Conservation (phyloP, 1,140 invertebrate species). For the Drosophila lacteicornis region DNA sequence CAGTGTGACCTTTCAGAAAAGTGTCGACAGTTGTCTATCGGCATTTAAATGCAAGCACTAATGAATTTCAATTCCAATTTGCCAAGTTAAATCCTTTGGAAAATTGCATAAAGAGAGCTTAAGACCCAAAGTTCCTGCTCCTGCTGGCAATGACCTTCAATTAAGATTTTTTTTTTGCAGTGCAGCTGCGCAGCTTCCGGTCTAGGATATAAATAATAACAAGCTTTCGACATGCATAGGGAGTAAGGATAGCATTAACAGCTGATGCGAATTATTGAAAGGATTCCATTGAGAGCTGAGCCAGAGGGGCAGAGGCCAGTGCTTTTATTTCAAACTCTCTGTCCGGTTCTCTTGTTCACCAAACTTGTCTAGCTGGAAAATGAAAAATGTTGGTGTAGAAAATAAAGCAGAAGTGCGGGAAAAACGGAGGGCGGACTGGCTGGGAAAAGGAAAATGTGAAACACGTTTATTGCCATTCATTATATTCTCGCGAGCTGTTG, state of each 20-base stretch:
- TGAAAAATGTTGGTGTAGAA: constrained; percentile 57
- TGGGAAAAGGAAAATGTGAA: constrained; percentile 74
- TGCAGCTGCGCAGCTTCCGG: constrained; percentile 19
- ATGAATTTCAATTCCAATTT: constrained; percentile 35
- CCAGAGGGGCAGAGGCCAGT: neutral
- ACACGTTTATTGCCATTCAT: constrained; percentile 84
- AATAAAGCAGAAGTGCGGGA: constrained; percentile 3
- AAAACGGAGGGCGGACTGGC: constrained; percentile 22
- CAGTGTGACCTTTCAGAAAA: constrained; percentile 27
- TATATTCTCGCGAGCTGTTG: constrained; percentile 83
- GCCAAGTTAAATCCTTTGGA: constrained; percentile 20
- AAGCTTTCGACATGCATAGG: constrained; percentile 11
- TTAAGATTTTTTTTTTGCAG: constrained; percentile 41
- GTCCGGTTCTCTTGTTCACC: constrained; percentile 39
- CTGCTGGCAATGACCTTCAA: constrained; percentile 52
- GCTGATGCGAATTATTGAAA: constrained; percentile 40
- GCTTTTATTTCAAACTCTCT: constrained; percentile 17
- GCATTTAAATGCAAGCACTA: constrained; percentile 24
- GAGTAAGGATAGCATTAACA: constrained; percentile 6
- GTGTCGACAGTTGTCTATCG: constrained; percentile 13
- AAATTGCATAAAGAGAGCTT: constrained; percentile 20
- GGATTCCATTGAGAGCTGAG: constrained; percentile 43
- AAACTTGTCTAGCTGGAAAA: constrained; percentile 45
- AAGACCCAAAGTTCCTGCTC: constrained; percentile 20
- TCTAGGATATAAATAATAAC: constrained; percentile 26